Evolutionary conservation across 2,888 invertebrate species (phyloP).

Genomic region (Pyrocoelia pectoralis): DNA sequence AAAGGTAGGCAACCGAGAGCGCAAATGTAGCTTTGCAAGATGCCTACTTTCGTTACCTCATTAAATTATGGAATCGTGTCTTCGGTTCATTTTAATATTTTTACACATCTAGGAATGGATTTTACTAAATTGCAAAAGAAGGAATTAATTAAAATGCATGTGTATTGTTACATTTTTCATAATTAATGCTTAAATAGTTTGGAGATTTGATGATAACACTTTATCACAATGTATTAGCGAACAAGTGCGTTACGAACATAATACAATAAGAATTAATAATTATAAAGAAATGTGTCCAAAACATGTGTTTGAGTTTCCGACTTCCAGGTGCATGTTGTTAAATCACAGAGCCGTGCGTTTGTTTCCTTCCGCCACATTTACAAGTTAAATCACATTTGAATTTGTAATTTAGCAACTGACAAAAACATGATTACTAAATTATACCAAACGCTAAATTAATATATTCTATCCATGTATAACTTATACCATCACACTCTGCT

Average conservation of each 20-base stretch:
- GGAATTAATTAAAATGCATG: too few species aligned
- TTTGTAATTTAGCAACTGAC: conserved; percentile 46
- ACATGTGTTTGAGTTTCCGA: conserved; percentile 39
- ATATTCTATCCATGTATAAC: conserved; percentile 21
- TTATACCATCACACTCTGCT: conserved; percentile 11
- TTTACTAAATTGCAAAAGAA: too few species aligned
- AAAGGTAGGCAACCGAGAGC: too few species aligned
- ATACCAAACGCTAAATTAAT: conserved; percentile 37
- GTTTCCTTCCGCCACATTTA: conserved; percentile 46
- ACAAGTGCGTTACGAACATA: conserved; percentile 3
- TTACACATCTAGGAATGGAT: too few species aligned
- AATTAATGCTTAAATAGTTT: too few species aligned
- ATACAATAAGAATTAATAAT: conserved; percentile 26
- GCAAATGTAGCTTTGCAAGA: too few species aligned
- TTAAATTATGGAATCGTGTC: too few species aligned
- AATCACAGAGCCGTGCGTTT: conserved; percentile 42
- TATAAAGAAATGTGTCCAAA: conserved; percentile 35
- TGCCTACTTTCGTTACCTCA: too few species aligned
- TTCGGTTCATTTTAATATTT: too few species aligned
- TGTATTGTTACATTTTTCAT: too few species aligned
- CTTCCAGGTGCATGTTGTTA: conserved; percentile 40
- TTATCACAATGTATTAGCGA: conserved; percentile 5
- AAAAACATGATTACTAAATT: conserved; percentile 50
- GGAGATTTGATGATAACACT: not conserved
- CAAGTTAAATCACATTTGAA: conserved; percentile 46